These are phyloP conservation scores for Chaetodon auriga DNA, from an alignment of 2,113 vertebrate genomes.

Conservation along the genomic window DNA sequence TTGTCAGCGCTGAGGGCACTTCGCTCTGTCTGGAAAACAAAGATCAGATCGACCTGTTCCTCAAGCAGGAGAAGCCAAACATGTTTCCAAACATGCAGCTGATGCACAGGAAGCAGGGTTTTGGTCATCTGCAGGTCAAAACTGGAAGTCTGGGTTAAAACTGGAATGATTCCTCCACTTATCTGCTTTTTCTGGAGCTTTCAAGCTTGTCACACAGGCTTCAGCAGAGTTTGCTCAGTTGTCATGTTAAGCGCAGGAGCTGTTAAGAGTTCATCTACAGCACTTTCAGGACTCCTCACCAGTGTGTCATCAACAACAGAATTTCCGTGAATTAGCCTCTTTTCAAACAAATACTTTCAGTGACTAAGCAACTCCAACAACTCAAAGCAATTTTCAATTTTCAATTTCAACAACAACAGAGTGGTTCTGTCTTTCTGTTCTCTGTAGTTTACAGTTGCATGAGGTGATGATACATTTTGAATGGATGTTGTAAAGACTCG, in stretches of 20 bases:
- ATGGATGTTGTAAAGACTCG: background rate
- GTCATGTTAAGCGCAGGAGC: background rate
- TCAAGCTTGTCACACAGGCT: background rate
- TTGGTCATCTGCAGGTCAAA: constrained; percentile 12
- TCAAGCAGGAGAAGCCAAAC: background rate
- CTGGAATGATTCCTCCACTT: background rate
- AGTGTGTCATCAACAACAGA: background rate
- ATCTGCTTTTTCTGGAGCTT: background rate
- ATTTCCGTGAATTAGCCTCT: background rate
- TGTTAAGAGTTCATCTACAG: background rate
- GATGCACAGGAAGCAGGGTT: background rate
- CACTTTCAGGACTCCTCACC: background rate
- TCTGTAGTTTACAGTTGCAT: background rate
- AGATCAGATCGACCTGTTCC: constrained; percentile 1
- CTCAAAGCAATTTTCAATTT: background rate
- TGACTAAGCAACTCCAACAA: no score
- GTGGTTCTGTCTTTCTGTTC: background rate
- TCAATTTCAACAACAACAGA: background rate
- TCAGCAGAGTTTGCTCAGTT: background rate
- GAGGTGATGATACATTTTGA: background rate
- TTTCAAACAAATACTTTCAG: background rate
- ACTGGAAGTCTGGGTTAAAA: background rate
- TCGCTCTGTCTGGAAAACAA: background rate
- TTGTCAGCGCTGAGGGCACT: background rate
- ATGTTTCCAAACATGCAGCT: constrained; percentile 5